phyloP scores from a whole-genome alignment of 2,888 invertebrate genomes.

The Lithophane socia region DNA sequence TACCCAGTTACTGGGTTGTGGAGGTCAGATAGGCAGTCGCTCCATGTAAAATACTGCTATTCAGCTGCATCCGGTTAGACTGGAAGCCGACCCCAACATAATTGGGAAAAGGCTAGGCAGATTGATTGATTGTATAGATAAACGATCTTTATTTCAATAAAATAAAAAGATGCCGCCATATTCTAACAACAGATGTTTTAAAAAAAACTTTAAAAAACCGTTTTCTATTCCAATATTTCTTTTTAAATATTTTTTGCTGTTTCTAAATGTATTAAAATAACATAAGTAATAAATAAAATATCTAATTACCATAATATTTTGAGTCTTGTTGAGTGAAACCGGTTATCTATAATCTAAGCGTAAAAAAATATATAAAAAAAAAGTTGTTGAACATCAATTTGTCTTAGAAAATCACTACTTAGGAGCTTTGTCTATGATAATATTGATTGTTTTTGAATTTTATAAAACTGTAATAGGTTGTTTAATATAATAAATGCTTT shows the following conservation, averaged over 20 bases:
- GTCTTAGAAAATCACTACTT: slow-evolving; percentile 31
- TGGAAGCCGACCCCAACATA: too few species aligned
- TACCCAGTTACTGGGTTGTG: too few species aligned
- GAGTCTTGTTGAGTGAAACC: slow-evolving; percentile 24
- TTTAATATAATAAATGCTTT: slow-evolving; percentile 5
- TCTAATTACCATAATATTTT: slow-evolving; percentile 58
- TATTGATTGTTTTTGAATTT: slow-evolving; percentile 30
- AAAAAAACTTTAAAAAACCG: slow-evolving; percentile 2
- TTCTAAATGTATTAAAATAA: slow-evolving; percentile 52
- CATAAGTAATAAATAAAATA: slow-evolving; percentile 57
- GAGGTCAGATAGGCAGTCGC: too few species aligned
- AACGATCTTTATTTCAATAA: not conserved
- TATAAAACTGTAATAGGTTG: not conserved
- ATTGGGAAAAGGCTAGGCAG: too few species aligned
- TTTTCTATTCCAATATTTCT: slow-evolving; percentile 28
- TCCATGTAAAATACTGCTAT: too few species aligned
- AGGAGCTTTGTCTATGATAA: not conserved
- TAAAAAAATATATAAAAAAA: slow-evolving; percentile 33
- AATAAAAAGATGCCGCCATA: not conserved
- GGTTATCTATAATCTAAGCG: slow-evolving; percentile 32
- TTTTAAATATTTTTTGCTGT: slow-evolving; percentile 49
- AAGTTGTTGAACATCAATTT: slow-evolving; percentile 54
- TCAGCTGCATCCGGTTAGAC: too few species aligned
- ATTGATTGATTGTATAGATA: too few species aligned
- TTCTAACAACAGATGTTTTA: slow-evolving; percentile 19